Evolutionary conservation across 2,888 invertebrate species (phyloP).

Genomic region (Cylindroiulus punctatus): DNA sequence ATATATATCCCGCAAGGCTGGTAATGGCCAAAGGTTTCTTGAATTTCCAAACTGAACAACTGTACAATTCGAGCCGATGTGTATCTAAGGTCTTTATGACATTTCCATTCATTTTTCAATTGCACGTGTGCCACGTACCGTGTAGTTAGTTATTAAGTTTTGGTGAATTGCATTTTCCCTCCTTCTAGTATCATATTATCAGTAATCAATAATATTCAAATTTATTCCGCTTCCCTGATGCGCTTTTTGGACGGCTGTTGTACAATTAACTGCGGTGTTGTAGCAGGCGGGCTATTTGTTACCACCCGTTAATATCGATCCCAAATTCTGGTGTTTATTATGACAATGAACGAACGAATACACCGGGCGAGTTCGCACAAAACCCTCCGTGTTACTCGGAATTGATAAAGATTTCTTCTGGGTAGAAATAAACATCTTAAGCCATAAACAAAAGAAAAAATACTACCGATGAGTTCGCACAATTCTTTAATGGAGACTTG

Average conservation of each 20-base stretch:
- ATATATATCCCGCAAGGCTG: background rate
- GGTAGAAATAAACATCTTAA: background rate
- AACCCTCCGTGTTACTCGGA: background rate
- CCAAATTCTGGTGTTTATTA: background rate
- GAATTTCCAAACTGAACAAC: background rate
- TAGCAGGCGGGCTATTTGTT: conserved; percentile 31
- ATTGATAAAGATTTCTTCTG: background rate
- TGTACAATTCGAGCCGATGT: background rate
- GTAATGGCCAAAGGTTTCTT: conserved; percentile 14
- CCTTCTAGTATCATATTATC: background rate
- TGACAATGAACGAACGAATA: conserved; percentile 7
- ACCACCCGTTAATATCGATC: conserved; percentile 46
- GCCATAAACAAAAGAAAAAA: background rate
- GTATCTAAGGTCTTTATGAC: background rate
- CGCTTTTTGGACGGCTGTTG: conserved; percentile 7
- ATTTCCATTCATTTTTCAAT: conserved; percentile 21
- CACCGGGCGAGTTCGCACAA: background rate
- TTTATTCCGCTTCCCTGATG: conserved; percentile 20
- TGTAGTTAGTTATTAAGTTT: conserved; percentile 7
- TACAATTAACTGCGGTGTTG: conserved; percentile 3
- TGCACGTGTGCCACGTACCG: background rate
- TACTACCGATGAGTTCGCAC: no score
- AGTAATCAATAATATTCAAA: conserved; percentile 21
- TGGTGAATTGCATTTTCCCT: conserved; percentile 15
- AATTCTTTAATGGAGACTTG: no score